These are phyloP conservation scores for Aphaenogaster rudis DNA, from an alignment of 1,140 invertebrate species.

Conservation along the genomic window DNA sequence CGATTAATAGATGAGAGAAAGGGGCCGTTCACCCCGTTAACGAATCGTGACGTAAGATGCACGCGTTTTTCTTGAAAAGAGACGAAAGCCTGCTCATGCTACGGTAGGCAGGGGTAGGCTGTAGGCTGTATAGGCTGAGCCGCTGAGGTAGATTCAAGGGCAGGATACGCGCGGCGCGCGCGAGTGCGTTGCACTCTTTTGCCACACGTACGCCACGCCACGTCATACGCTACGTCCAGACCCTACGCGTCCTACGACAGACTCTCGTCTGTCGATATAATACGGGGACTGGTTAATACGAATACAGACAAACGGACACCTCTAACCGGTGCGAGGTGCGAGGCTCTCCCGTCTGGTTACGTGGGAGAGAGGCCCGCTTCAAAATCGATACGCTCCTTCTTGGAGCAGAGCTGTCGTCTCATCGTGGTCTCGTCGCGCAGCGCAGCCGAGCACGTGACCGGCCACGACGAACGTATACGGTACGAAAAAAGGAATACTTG, in stretches of 20 bases:
- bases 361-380: conserved; percentile 46
- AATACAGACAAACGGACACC: neutral
- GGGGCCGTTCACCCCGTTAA: neutral
- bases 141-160: conserved; percentile 83
- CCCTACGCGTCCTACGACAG: neutral
- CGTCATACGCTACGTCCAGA: conserved; percentile 43
- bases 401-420: conserved; percentile 28
- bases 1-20: neutral
- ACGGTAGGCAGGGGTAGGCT: neutral
- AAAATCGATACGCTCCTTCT: conserved; percentile 74
- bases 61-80: neutral
- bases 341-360: neutral
- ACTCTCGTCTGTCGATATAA: neutral
- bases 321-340: neutral
- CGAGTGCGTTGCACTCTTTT: conserved; percentile 74
- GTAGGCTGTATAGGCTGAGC: too few relatives aligned
- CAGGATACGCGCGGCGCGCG: conserved; percentile 58
- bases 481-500: neutral
- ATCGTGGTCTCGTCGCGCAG: conserved; percentile 26
- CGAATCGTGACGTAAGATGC: too few relatives aligned
- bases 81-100: conserved; percentile 9
- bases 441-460: conserved; percentile 44
- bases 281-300: neutral
- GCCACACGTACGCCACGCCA: conserved; percentile 7
- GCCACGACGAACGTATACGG: conserved; percentile 35